phyloP scores from a whole-genome alignment of 2,888 invertebrate genomes.

The Cheilosia urbana region DNA sequence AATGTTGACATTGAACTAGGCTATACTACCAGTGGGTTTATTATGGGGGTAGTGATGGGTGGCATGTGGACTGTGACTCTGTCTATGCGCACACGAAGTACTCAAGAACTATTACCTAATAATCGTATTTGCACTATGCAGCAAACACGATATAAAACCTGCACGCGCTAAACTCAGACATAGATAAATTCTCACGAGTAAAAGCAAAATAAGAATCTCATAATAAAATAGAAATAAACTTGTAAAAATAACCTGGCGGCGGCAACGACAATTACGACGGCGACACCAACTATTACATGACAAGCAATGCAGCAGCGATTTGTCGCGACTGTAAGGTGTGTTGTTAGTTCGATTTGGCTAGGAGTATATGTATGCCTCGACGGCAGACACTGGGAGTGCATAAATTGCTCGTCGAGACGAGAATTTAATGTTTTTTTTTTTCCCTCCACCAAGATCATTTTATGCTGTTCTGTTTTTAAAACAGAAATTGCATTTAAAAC shows the following conservation, averaged over 20 bases:
- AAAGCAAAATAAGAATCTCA: slow-evolving; percentile 29
- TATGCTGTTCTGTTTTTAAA: neutral
- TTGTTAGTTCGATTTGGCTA: slow-evolving; percentile 56
- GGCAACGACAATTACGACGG: slow-evolving; percentile 41
- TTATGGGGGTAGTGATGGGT: slow-evolving; percentile 49
- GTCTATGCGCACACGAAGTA: slow-evolving; percentile 35
- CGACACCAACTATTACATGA: slow-evolving; percentile 65
- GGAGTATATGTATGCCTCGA: slow-evolving; percentile 23
- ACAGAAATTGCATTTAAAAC: neutral
- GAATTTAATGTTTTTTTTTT: slow-evolving; percentile 42
- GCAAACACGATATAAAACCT: slow-evolving; percentile 35
- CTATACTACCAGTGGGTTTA: slow-evolving; percentile 66
- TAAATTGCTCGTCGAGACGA: slow-evolving; percentile 46
- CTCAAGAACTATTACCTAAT: slow-evolving; percentile 72
- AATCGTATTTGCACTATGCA: slow-evolving; percentile 36
- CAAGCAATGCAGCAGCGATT: slow-evolving; percentile 71
- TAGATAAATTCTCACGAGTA: slow-evolving; percentile 31
- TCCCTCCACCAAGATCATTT: slow-evolving; percentile 19
- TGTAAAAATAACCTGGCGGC: slow-evolving; percentile 64
- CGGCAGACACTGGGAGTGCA: slow-evolving; percentile 52
- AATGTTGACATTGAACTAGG: slow-evolving; percentile 75
- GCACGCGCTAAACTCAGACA: slow-evolving; percentile 53
- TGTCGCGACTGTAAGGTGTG: slow-evolving; percentile 73
- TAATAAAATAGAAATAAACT: slow-evolving; percentile 37
- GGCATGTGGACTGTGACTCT: slow-evolving; percentile 29